Conservation (phyloP, 2,888 invertebrate species). For the Miltochrista miniata region DNA sequence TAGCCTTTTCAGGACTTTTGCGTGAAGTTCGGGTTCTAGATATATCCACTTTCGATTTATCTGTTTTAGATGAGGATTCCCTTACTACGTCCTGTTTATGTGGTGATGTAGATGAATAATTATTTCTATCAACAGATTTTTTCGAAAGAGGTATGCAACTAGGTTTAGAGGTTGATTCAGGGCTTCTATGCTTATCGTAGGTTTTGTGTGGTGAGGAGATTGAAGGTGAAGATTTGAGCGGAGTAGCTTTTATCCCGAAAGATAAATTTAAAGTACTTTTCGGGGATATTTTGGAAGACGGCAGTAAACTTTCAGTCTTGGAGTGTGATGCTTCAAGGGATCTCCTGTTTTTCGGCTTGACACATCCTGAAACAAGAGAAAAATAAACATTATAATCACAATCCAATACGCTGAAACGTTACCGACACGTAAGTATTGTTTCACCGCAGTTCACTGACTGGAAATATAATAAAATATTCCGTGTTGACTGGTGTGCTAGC, state of each 20-base stretch:
- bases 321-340: constrained; percentile 66
- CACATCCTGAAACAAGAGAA: constrained; percentile 70
- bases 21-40: constrained; percentile 53
- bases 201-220: constrained; percentile 52
- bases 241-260: constrained; percentile 64
- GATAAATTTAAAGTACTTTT: constrained; percentile 69
- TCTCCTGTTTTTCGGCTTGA: constrained; percentile 67
- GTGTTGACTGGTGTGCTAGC: constrained; percentile 44
- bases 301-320: constrained; percentile 76
- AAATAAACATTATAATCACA: constrained; percentile 17
- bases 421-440: constrained; percentile 66
- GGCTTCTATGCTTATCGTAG: constrained; percentile 65
- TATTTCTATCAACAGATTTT: constrained; percentile 61
- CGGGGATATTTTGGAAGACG: constrained; percentile 78
- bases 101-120: constrained; percentile 62
- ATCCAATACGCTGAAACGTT: constrained; percentile 30
- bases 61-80: constrained; percentile 51
- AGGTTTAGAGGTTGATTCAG: constrained; percentile 63
- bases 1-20: constrained; percentile 72
- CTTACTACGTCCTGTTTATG: constrained; percentile 65
- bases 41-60: constrained; percentile 61
- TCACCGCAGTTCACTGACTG: constrained; percentile 70
- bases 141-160: constrained; percentile 76
- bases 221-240: constrained; percentile 55
- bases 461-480: too few relatives aligned